Percentiles rank a stretch among this genome's conserved stretches.
phyloP scores from a whole-genome alignment of 2,113 vertebrate genomes.

The Notarius quadriscutis region DNA sequence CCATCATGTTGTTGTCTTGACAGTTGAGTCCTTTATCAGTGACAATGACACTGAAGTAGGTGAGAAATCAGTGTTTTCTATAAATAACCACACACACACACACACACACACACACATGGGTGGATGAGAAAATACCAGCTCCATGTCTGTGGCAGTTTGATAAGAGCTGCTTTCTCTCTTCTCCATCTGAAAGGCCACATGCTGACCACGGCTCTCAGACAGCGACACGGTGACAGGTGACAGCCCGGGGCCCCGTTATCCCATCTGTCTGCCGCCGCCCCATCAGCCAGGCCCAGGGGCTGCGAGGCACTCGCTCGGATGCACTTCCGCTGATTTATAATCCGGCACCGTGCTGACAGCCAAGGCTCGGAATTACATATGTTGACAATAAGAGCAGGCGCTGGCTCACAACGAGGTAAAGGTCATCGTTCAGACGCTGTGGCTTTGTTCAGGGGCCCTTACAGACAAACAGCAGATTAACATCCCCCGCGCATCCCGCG shows the following conservation, averaged over 20 bases:
- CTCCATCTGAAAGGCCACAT: conserved; percentile 53
- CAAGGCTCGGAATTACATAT: conserved; percentile 62
- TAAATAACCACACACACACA: conserved; percentile 22
- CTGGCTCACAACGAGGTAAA: conserved; percentile 63
- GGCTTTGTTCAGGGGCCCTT: conserved; percentile 52
- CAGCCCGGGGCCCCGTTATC: neutral
- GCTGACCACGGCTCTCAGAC: conserved; percentile 50
- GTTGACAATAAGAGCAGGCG: conserved; percentile 62
- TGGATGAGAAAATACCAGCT: conserved; percentile 23
- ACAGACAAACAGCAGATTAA: conserved; percentile 31
- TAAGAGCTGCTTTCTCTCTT: conserved; percentile 45
- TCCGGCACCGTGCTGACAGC: conserved; percentile 56
- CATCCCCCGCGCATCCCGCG: conserved; percentile 20
- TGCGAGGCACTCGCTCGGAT: conserved; percentile 60
- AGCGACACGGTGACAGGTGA: conserved; percentile 47
- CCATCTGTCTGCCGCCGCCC: conserved; percentile 44
- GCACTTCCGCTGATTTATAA: conserved; percentile 70
- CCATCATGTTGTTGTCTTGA: conserved; percentile 12
- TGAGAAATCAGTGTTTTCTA: conserved; percentile 22
- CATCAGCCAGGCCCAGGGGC: conserved; percentile 53
- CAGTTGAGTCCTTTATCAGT: conserved; percentile 24
- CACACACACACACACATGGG: conserved; percentile 16
- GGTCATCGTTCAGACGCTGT: conserved; percentile 66
- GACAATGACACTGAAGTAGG: conserved; percentile 27
- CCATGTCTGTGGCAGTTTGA: conserved; percentile 41